A percentile compares a stretch with the other conserved stretches of the same genome.
These are phyloP conservation scores for Oxycera nigricornis DNA, from an alignment of 2,888 invertebrate species.

Conservation along the genomic window DNA sequence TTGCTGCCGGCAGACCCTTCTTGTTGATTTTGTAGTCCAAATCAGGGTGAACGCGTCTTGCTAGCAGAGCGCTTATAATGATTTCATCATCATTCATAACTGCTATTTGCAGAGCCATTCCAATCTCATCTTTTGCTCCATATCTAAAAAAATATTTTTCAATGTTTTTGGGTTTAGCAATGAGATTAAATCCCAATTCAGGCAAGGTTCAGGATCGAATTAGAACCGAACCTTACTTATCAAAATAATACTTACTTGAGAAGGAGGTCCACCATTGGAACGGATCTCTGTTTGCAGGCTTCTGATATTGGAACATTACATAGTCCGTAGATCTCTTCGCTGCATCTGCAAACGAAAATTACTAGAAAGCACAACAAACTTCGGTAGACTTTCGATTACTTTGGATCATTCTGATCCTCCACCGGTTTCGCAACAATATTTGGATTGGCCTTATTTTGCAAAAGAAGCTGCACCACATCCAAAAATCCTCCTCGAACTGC, in stretches of 20 bases:
- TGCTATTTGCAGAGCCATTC: constrained; percentile 80
- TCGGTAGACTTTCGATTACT: constrained; percentile 45
- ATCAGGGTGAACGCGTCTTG: constrained; percentile 88
- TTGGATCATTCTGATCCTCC: constrained; percentile 61
- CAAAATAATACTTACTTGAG: constrained; percentile 53
- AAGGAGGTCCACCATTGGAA: constrained; percentile 59
- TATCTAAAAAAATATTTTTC: too few relatives aligned
- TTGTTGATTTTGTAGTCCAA: constrained; percentile 93
- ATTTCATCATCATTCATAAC: constrained; percentile 76
- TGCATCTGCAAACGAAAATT: constrained; percentile 50
- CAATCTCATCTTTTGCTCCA: constrained; percentile 88
- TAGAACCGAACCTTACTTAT: background rate
- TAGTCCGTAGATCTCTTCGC: constrained; percentile 61
- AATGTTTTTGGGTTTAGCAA: background rate
- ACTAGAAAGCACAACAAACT: constrained; percentile 18
- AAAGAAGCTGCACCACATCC: constrained; percentile 72
- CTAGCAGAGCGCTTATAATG: constrained; percentile 81
- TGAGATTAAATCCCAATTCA: background rate
- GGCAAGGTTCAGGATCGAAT: background rate
- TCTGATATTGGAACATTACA: constrained; percentile 61
- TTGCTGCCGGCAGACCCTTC: constrained; percentile 71
- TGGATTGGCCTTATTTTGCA: constrained; percentile 82
- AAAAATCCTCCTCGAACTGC: constrained; percentile 79
- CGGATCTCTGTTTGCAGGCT: constrained; percentile 60
- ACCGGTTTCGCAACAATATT: constrained; percentile 69